Base-by-base conservation (phyloP, 92 coral and sea anemone genomes). In the Umimayanthus kanabou region DNA sequence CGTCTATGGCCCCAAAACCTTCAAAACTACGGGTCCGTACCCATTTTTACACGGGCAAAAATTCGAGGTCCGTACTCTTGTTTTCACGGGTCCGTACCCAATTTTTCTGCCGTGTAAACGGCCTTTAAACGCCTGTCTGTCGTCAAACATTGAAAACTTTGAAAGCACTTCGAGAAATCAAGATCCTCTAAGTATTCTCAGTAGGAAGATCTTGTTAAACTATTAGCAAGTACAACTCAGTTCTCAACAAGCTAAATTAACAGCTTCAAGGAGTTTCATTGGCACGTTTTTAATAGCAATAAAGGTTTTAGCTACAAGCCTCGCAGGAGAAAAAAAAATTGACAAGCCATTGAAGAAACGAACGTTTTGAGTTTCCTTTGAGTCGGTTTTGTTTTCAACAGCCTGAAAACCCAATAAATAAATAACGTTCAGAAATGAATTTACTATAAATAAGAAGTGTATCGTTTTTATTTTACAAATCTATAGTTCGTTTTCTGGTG, bases 361-460 rank as follows among this genome's bases (percentile, higher is more conserved):
- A 72, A 72, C 0, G 76, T 72, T 72, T 72, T 72, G 29, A 23
- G 76, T 72, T 76, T 76, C 80, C 39, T 76, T 39, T 18, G 39
- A 39, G 28, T 9, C 49, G 80, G 7, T 40, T 39, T 76, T 76
- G 39, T 11, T 72, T 72, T 72, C 77, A 72, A 72, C 77, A 40
- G 40, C 77, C 77, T 72, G 42, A 72, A 72, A 72, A 18, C 77
- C 77, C 43, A 29, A 72, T 72, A 28, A 39, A 39, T 72, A 4
- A 72, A 57, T 40, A 57, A 49, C 4, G 25, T 50, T 80, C 43
- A 9, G 85, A 80, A 80, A 33, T 80, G 28, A 61, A 82, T 82
- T 82, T 82, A 82, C 74, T 74, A 29, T 65, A 61, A 61, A 65
- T 82, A 61, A 4, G 73, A 66, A 64, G 86, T 61, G 86, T 82